phyloP scores from a whole-genome alignment of 2,113 vertebrate genomes.

The Lepisosteus osseus region DNA sequence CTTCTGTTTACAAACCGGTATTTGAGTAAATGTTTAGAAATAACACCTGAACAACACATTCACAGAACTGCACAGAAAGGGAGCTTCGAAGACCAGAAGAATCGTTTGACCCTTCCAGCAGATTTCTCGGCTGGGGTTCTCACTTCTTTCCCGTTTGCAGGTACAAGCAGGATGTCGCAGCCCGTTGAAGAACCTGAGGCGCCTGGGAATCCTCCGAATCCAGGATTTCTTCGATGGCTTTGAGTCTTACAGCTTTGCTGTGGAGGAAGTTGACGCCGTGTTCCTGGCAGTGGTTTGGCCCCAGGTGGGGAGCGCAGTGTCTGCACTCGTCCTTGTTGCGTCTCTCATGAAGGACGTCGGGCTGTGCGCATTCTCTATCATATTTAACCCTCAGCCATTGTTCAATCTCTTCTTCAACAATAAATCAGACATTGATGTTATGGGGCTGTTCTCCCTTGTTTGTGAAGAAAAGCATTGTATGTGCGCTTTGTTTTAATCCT shows the following conservation, averaged over 20 bases:
- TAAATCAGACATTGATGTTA: no score
- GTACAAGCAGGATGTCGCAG: conserved; percentile 78
- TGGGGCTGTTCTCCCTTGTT: no score
- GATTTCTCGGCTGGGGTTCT: background rate
- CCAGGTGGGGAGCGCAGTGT: conserved; percentile 65
- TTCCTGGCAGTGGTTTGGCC: conserved; percentile 89
- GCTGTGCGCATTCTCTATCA: background rate
- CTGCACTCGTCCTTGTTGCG: background rate
- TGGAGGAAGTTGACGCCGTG: conserved; percentile 83
- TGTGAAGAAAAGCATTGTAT: background rate
- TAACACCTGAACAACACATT: no score
- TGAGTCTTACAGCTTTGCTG: conserved; percentile 78
- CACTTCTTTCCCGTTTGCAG: conserved; percentile 49
- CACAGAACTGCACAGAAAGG: no score
- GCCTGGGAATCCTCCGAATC: conserved; percentile 82
- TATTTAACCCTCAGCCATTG: no score
- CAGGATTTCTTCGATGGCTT: conserved; percentile 83
- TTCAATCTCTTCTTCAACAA: no score
- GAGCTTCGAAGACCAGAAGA: no score
- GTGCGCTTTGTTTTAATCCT: background rate
- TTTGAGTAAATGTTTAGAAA: no score
- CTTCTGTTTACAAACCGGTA: no score
- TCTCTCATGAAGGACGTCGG: background rate
- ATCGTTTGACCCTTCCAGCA: no score
- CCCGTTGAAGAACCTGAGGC: conserved; percentile 88